phyloP scores from a whole-genome alignment of 2,797 vertebrate genomes.

The Xerus rutilus region DNA sequence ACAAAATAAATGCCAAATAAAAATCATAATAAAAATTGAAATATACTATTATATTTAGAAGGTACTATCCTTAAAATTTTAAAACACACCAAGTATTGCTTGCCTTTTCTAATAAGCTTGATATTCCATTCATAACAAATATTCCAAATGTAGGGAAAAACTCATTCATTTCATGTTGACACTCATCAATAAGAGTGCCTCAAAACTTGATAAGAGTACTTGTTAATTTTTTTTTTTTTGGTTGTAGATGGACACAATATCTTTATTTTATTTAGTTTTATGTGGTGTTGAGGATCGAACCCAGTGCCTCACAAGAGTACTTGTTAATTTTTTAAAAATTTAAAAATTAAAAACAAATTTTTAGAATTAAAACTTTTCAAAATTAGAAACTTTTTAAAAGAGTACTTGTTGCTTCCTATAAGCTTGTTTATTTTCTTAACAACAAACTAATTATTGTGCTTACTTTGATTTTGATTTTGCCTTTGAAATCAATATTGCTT shows the following conservation, averaged over 20 bases:
- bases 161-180: background rate
- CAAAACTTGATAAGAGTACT: background rate
- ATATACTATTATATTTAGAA: conserved; percentile 4
- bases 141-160: background rate
- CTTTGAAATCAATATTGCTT: conserved; percentile 34
- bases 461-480: conserved; percentile 10
- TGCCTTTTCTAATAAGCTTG: conserved; percentile 1
- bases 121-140: conserved; percentile 35
- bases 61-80: background rate
- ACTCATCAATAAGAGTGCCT: background rate
- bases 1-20: conserved; percentile 17
- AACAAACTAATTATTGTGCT: background rate
- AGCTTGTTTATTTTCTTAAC: background rate
- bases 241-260: no score
- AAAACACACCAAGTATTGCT: background rate
- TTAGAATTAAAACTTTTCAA: no score
- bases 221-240: no score
- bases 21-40: background rate
- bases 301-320: no score
- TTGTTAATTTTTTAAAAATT: no score
- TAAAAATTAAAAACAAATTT: no score
- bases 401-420: background rate
- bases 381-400: no score
- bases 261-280: no score
- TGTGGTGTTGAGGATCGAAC: no score